A percentile compares a stretch with the other conserved stretches of the same genome.
Conservation (phyloP, 2,888 invertebrate genomes). For the Hirtodrosophila confusa region DNA sequence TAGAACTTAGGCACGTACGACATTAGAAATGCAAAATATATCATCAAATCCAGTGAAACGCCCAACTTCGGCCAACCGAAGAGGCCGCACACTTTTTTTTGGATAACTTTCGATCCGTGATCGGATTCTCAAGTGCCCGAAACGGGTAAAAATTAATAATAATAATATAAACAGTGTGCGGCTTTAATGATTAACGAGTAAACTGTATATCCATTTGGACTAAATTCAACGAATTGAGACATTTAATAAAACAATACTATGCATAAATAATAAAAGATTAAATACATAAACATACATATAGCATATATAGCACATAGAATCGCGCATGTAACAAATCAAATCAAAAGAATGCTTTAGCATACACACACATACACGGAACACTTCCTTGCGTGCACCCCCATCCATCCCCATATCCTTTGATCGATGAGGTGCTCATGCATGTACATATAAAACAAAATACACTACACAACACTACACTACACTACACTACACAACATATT, state of each 20-base stretch:
- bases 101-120: slow-evolving; percentile 29
- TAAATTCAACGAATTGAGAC: slow-evolving; percentile 68
- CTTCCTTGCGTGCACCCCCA: slow-evolving; percentile 57
- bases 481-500: slow-evolving; percentile 17
- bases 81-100: slow-evolving; percentile 27
- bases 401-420: slow-evolving; percentile 13
- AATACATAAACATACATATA: slow-evolving; percentile 24
- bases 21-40: slow-evolving; percentile 77
- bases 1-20: slow-evolving; percentile 72
- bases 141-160: slow-evolving; percentile 8
- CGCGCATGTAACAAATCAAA: slow-evolving; percentile 74
- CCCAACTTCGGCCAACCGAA: slow-evolving; percentile 48
- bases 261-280: slow-evolving; percentile 30
- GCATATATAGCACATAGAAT: slow-evolving; percentile 74
- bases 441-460: slow-evolving; percentile 59
- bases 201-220: slow-evolving; percentile 46
- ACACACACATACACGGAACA: slow-evolving; percentile 41
- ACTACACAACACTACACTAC: slow-evolving; percentile 18
- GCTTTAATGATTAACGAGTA: slow-evolving; percentile 24
- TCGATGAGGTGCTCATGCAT: slow-evolving; percentile 56
- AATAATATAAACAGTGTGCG: slow-evolving; percentile 8
- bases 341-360: slow-evolving; percentile 77
- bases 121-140: slow-evolving; percentile 24
- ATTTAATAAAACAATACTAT: slow-evolving; percentile 45
- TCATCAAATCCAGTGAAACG: slow-evolving; percentile 56